Evolutionary conservation across 2,113 vertebrate genomes (phyloP).

Genomic region (Coryphaenoides rupestris): DNA sequence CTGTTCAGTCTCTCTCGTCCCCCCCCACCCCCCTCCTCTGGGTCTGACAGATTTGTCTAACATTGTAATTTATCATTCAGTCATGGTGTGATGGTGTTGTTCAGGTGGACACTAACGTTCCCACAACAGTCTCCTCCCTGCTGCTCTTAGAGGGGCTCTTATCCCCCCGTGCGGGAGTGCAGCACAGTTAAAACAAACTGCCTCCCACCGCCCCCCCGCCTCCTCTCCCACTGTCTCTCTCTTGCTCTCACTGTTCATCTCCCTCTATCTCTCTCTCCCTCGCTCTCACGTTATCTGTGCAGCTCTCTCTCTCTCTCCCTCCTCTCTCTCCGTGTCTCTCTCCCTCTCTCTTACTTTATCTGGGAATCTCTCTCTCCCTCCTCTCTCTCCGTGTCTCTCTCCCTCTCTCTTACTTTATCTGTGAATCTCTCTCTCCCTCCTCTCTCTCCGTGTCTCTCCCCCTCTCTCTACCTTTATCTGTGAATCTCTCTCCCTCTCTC

Average conservation of each 20-base stretch:
- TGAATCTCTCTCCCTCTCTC: conserved; percentile 44
- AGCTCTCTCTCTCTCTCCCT: too few species aligned
- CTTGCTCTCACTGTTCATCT: neutral
- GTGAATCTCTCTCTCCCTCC: too few species aligned
- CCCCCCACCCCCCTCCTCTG: neutral
- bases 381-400: too few species aligned
- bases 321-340: too few species aligned
- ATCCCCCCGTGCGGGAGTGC: conserved; percentile 46
- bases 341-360: too few species aligned
- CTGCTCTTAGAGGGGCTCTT: conserved; percentile 37
- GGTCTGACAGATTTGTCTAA: conserved; percentile 46
- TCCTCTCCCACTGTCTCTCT: conserved; percentile 7
- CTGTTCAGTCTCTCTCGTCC: neutral
- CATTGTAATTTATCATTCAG: conserved; percentile 62
- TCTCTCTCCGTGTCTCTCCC: too few species aligned
- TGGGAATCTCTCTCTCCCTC: too few species aligned
- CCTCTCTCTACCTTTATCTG: conserved; percentile 36
- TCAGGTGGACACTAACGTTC: conserved; percentile 56
- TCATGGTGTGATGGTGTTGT: conserved; percentile 57
- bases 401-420: too few species aligned
- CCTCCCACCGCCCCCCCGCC: conserved; percentile 13
- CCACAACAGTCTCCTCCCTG: conserved; percentile 26
- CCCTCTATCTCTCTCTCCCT: too few species aligned
- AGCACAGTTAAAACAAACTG: conserved; percentile 52
- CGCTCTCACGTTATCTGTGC: too few species aligned